Conservation (phyloP, 2,888 invertebrate genomes). For the Busseola fusca region DNA sequence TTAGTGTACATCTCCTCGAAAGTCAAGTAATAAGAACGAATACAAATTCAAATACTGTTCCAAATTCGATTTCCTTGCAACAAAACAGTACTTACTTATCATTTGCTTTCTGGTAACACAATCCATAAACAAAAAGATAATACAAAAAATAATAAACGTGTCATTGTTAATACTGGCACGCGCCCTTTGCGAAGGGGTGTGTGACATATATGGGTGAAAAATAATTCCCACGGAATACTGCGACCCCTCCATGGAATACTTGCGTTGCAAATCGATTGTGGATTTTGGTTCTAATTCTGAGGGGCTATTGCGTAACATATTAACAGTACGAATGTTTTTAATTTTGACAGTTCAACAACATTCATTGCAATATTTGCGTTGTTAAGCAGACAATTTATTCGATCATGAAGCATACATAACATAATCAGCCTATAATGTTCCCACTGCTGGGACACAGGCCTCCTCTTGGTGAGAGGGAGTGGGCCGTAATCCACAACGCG, state of each 20-base stretch:
- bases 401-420: too few relatives aligned
- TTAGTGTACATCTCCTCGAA: too few relatives aligned
- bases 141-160: conserved; percentile 47
- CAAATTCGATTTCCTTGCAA: conserved; percentile 17
- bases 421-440: too few relatives aligned
- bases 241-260: conserved; percentile 48
- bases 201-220: conserved; percentile 35
- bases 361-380: too few relatives aligned
- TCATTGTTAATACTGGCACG: conserved; percentile 61
- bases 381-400: neutral
- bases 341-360: neutral
- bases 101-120: conserved; percentile 10
- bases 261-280: conserved; percentile 34
- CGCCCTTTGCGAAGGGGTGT: conserved; percentile 57
- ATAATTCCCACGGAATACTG: conserved; percentile 65
- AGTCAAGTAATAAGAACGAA: neutral
- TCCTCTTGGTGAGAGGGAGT: too few relatives aligned
- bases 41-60: conserved; percentile 12
- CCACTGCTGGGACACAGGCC: too few relatives aligned
- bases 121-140: conserved; percentile 28
- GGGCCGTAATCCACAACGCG: too few relatives aligned
- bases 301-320: neutral
- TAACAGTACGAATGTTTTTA: too few relatives aligned
- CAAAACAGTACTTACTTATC: conserved; percentile 7
- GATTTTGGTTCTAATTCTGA: neutral